Conservation (phyloP, 2,888 invertebrate genomes). For the Chalcis sispes region DNA sequence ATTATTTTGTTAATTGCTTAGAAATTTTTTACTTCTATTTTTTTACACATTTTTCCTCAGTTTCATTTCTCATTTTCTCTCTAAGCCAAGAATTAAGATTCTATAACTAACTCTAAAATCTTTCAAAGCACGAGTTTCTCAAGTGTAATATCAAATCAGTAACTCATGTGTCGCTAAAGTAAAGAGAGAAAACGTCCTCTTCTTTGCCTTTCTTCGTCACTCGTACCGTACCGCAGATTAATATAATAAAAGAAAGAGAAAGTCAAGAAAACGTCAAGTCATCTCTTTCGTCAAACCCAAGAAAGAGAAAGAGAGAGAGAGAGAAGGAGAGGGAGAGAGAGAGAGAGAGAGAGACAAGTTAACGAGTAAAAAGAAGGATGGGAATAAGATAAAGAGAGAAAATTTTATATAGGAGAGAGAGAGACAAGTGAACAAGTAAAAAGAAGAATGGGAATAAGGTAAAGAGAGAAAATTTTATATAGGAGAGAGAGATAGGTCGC, state of each 20-base stretch:
- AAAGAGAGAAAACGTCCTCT: conserved; percentile 30
- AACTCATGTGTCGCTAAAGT: conserved; percentile 19
- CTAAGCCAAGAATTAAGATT: neutral
- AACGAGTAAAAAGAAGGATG: neutral
- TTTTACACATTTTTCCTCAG: neutral
- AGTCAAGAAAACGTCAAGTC: conserved; percentile 36
- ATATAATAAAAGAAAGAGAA: too few species aligned
- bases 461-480: conserved; percentile 31
- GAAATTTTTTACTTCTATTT: too few species aligned
- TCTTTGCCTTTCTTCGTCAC: too few species aligned
- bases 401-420: conserved; percentile 28
- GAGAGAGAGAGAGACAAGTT: conserved; percentile 6
- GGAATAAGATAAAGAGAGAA: conserved; percentile 8
- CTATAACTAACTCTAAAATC: conserved; percentile 30
- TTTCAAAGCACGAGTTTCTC: conserved; percentile 12
- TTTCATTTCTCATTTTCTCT: neutral
- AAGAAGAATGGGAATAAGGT: neutral
- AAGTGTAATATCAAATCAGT: conserved; percentile 34
- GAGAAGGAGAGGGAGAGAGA: neutral
- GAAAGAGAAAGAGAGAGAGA: neutral
- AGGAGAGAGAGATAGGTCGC: conserved; percentile 18
- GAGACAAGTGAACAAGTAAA: neutral
- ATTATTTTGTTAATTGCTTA: too few species aligned
- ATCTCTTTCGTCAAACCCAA: neutral
- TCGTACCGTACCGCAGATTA: too few species aligned